These are phyloP conservation scores for Pangasius macronema DNA, from an alignment of 2,797 vertebrate genomes.

Conservation along the genomic window DNA sequence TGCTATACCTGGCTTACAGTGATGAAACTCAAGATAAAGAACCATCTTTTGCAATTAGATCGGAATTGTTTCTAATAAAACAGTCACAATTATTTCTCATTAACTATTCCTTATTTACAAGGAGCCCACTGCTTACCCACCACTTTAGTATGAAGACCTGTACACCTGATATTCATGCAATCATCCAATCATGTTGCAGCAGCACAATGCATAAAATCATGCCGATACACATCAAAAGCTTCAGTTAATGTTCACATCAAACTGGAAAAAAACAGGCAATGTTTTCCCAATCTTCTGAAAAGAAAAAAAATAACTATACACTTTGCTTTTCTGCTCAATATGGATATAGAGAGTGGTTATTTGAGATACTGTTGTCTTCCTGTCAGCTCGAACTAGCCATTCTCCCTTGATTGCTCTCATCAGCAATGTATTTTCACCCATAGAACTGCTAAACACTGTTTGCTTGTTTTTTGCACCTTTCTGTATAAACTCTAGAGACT, in stretches of 20 bases:
- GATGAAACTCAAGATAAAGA: neutral
- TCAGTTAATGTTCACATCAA: neutral
- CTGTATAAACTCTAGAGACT: neutral
- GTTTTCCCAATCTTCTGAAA: neutral
- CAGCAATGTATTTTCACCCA: neutral
- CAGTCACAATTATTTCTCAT: neutral
- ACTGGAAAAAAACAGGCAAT: neutral
- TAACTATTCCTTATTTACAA: neutral
- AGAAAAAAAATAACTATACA: neutral
- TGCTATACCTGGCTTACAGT: neutral
- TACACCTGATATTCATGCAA: neutral
- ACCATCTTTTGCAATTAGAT: neutral
- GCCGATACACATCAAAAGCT: neutral
- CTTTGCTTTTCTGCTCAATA: neutral
- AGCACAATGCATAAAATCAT: neutral
- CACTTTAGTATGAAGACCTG: neutral
- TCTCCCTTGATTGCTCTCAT: neutral
- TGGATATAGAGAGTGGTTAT: neutral
- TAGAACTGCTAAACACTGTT: neutral
- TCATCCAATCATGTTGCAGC: neutral
- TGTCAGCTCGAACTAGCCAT: neutral
- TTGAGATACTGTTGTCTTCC: neutral
- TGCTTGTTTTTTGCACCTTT: neutral
- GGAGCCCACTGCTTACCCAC: too few species aligned
- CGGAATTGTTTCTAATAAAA: neutral